These are phyloP conservation scores for Philypnodon macrostomus DNA, from an alignment of 2,797 vertebrate genomes.

Conservation along the genomic window DNA sequence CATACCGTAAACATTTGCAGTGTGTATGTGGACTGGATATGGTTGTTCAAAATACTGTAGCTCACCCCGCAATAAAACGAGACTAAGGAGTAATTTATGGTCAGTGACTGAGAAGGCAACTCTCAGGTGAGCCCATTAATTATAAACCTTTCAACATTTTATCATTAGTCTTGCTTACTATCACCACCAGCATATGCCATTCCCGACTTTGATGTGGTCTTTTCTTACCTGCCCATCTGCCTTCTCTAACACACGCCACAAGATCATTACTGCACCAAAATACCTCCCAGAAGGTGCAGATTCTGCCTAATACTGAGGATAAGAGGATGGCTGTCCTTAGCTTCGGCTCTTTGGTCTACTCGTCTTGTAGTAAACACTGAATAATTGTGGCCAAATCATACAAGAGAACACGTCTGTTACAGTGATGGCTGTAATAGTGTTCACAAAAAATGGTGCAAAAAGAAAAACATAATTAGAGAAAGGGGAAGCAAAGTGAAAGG, in stretches of 20 bases:
- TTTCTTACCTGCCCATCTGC: constrained; percentile 47
- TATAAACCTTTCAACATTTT: constrained; percentile 38
- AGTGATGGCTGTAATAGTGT: background rate
- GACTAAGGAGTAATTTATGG: constrained; percentile 15
- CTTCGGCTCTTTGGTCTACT: constrained; percentile 11
- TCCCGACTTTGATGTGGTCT: constrained; percentile 40
- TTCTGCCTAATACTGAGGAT: constrained; percentile 19
- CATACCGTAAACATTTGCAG: no score
- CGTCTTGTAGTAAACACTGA: background rate
- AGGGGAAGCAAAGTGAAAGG: no score
- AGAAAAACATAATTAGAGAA: no score
- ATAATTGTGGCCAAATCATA: background rate
- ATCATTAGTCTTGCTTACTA: constrained; percentile 39
- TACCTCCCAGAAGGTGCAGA: constrained; percentile 21
- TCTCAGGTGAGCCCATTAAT: constrained; percentile 46
- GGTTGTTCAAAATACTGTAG: no score
- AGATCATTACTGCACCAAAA: constrained; percentile 39
- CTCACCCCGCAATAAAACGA: constrained; percentile 9
- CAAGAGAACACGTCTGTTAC: background rate
- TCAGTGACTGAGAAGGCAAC: constrained; percentile 21
- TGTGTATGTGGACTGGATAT: no score
- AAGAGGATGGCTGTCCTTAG: constrained; percentile 26
- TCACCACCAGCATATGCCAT: constrained; percentile 32
- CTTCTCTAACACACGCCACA: constrained; percentile 32
- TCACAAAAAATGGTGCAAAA: background rate